These are phyloP conservation scores for Hermatobates lingyangjiaoensis DNA, from an alignment of 1,140 invertebrate genomes.

Conservation along the genomic window DNA sequence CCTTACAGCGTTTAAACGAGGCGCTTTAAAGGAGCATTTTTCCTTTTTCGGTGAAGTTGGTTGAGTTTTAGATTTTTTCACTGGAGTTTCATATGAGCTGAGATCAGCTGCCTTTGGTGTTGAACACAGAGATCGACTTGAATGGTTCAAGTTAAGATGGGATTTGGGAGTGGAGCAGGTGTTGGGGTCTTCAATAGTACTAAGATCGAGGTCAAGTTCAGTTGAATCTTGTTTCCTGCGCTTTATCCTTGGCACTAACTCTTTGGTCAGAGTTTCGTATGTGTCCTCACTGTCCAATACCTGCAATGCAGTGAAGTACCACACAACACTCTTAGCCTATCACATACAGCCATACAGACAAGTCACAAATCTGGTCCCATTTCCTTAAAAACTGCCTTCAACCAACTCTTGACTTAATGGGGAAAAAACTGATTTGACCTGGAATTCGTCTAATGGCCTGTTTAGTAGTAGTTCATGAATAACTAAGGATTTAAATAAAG, in stretches of 20 bases:
- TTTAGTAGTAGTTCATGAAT: too few species aligned
- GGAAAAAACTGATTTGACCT: too few species aligned
- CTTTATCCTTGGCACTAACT: conserved; percentile 3
- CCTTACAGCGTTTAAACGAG: conserved; percentile 5
- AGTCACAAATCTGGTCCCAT: too few species aligned
- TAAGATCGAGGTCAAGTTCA: conserved; percentile 1
- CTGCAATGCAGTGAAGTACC: too few species aligned
- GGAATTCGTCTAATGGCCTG: too few species aligned
- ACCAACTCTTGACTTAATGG: too few species aligned
- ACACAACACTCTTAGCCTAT: too few species aligned
- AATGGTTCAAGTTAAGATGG: conserved; percentile 3
- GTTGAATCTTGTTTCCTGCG: conserved; percentile 4
- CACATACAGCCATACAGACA: too few species aligned
- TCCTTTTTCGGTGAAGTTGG: conserved; percentile 9
- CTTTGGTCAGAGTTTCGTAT: conserved; percentile 13
- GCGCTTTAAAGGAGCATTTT: conserved; percentile 11
- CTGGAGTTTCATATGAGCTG: neutral
- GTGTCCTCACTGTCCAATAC: conserved; percentile 16
- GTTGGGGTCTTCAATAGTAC: conserved; percentile 9
- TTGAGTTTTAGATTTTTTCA: neutral
- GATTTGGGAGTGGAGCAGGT: conserved; percentile 6
- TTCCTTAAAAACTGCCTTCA: too few species aligned
- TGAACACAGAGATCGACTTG: too few species aligned
- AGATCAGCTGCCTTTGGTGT: too few species aligned
- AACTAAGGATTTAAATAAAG: too few species aligned